Conservation (phyloP, 2,113 vertebrate species). For the Tretioscincus oriximinensis region DNA sequence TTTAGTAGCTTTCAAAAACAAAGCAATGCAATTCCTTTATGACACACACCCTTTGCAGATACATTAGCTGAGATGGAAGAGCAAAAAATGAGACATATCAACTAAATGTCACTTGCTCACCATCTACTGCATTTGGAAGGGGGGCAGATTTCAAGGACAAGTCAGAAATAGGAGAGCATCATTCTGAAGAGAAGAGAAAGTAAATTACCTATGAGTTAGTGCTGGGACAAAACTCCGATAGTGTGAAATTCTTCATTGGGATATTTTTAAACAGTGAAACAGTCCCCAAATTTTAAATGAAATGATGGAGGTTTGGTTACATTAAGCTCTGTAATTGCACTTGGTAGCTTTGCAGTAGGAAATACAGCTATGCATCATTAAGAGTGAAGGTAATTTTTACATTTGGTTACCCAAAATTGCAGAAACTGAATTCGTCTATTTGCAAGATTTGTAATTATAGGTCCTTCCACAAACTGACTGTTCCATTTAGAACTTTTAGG, state of each 20-base stretch:
- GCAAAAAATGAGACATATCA: slow-evolving; percentile 11
- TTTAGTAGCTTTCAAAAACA: slow-evolving; percentile 36
- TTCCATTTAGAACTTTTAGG: neutral
- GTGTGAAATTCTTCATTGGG: slow-evolving; percentile 26
- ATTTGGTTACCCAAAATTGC: neutral
- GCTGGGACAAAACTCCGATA: neutral
- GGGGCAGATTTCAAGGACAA: slow-evolving; percentile 30
- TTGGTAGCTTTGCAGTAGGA: slow-evolving; percentile 15
- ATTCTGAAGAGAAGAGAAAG: slow-evolving; percentile 37
- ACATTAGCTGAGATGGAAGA: slow-evolving; percentile 24
- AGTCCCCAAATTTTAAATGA: slow-evolving; percentile 23
- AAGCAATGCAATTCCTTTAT: slow-evolving; percentile 30
- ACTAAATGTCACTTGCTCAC: slow-evolving; percentile 22
- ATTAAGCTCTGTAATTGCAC: slow-evolving; percentile 30
- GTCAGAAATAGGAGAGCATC: slow-evolving; percentile 24
- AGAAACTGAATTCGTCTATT: neutral
- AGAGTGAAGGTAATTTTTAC: neutral
- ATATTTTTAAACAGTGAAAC: neutral
- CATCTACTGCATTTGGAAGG: slow-evolving; percentile 22
- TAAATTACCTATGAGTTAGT: slow-evolving; percentile 33
- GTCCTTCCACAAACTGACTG: neutral
- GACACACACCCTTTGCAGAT: slow-evolving; percentile 9
- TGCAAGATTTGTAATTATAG: neutral
- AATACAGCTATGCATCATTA: neutral
- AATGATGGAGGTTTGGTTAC: neutral